Percentiles rank a stretch among this genome's conserved stretches.
These are phyloP conservation scores for Melikaiella ostensackeni DNA, from an alignment of 2,888 invertebrate species.

Conservation along the genomic window DNA sequence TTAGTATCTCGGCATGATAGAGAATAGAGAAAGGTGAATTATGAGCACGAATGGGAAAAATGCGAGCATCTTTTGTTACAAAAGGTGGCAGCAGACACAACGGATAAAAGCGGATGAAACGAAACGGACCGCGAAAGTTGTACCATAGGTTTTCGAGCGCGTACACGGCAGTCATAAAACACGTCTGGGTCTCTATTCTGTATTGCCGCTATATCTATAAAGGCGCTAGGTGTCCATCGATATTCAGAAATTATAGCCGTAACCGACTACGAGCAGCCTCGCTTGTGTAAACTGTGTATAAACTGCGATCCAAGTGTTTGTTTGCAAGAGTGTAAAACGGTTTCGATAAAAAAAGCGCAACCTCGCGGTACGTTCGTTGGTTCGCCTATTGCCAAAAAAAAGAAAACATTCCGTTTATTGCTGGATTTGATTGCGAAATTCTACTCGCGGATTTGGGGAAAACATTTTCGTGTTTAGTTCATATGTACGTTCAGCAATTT, in stretches of 20 bases:
- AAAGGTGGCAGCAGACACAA: constrained; percentile 33
- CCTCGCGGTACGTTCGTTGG: constrained; percentile 10
- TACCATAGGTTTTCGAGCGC: constrained; percentile 30
- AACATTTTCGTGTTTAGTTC: neutral
- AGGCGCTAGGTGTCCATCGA: constrained; percentile 34
- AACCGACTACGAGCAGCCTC: constrained; percentile 14
- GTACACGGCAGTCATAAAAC: constrained; percentile 8
- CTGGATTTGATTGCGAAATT: constrained; percentile 19
- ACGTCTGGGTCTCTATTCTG: neutral
- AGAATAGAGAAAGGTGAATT: constrained; percentile 32
- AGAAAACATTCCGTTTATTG: neutral
- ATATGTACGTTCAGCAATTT: neutral
- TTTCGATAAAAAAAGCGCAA: constrained; percentile 9
- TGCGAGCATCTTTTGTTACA: constrained; percentile 33
- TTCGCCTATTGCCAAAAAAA: neutral
- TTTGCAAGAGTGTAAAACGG: constrained; percentile 8
- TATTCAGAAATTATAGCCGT: constrained; percentile 39
- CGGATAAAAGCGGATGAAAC: constrained; percentile 25
- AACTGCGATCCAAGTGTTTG: constrained; percentile 30
- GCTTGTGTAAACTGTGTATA: constrained; percentile 35
- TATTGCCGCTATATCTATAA: constrained; percentile 22
- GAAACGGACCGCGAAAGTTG: constrained; percentile 33
- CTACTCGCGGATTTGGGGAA: neutral
- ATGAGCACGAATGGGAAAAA: constrained; percentile 26
- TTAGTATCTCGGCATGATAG: constrained; percentile 1